Evolutionary conservation across 2,888 invertebrate genomes (phyloP), one percentile per base, ranked within the genome.

Genomic region (Drosophila antonietae): DNA sequence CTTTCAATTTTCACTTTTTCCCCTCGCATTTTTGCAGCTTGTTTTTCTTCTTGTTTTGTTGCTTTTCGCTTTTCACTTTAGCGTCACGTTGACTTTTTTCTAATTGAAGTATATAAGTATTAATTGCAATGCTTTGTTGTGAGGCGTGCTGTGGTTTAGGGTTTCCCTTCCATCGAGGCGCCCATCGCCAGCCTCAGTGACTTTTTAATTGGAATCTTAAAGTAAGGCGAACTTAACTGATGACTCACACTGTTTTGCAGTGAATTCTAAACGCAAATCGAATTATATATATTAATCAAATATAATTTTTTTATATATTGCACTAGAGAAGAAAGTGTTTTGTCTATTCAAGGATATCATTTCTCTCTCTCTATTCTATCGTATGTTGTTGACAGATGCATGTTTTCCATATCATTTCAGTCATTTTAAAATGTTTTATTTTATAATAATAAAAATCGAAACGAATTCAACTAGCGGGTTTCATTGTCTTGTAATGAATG

Each of bases 101-200:
- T 86, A 89, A 90, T 88, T 89, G 88, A 89, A 89, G 86, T 88
- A 81, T 83, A 78, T 78, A 88, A 81, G 90, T 83, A 89, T 89
- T 86, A 90, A 86, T 90, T 86, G 90, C 80, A 89, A 77, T 75
- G 84, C 88, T 79, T 90, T 84, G 85, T 86, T 80, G 67, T 67
- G 67, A 71, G 75, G 73, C 88, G 81, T 73, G 79, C 62, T 74
- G 80, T 44, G 88, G 90, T 67, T 74, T 63, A 67, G 55, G 78
- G 56, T 65, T 73, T 62, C 39, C 65, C 53, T 44, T 57, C 41
- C 43, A 47, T 51, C 58, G 39, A 18, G 10, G 41, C 20, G 58
- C 78, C 70, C 62, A 47, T 51, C 63, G 33, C 37, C 41, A 52
- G 18, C 43, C 71, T 58, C 57, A 39, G 37, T 62, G 47, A 57